Base-by-base conservation (phyloP, 64 coral and sea anemone species). In the Astreopora myriophthalma region DNA sequence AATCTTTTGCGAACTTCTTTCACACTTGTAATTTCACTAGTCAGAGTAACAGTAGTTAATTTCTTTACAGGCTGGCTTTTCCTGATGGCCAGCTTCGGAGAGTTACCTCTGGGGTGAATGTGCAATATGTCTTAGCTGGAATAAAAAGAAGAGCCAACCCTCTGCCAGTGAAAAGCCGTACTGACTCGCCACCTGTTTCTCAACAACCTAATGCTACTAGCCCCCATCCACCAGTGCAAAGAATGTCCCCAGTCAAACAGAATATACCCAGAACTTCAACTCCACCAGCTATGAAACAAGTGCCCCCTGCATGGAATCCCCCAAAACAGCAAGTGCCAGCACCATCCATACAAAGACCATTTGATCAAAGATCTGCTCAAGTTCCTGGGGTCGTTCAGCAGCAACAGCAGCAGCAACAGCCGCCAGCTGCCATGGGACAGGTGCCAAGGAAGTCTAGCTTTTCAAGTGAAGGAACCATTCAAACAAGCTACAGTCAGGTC, bases 61-160 rank as follows among this genome's bases (percentile, higher is more conserved):
- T 48, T 29, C 52, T 20, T 79, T 71, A 29, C 77, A 96, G 95
- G 57, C 71, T 80, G 55, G 95, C 89, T 11, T 96, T 96, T 80
- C 95, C 95, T 64, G 86, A 84, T 55, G 95, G 86, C 46, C 95
- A 96, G 42, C 70, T 94, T 20, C 77, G 95, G 22, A 87, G 95
- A 71, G 77, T 96, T 24, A 87, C 80, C 24, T 86, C 91, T 77
- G 92, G 95, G 26, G 78, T 76, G n/a, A 92, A 96, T 55, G 33
- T 94, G 11, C 95, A 96, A 49, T 96, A 96, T 82, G 95, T 92
- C 29, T 39, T 96, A 49, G 68, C 84, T 34, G 95, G 95, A 8
- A 80, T 96, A 24, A 88, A 92, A 20, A 68, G 95, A 28, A 84
- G 81, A 80, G 34, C 91, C 25, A 96, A 73, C 87, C 95, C 95